These are phyloP conservation scores for Megaleporinus macrocephalus DNA, from an alignment of 2,113 vertebrate genomes.

Conservation along the genomic window DNA sequence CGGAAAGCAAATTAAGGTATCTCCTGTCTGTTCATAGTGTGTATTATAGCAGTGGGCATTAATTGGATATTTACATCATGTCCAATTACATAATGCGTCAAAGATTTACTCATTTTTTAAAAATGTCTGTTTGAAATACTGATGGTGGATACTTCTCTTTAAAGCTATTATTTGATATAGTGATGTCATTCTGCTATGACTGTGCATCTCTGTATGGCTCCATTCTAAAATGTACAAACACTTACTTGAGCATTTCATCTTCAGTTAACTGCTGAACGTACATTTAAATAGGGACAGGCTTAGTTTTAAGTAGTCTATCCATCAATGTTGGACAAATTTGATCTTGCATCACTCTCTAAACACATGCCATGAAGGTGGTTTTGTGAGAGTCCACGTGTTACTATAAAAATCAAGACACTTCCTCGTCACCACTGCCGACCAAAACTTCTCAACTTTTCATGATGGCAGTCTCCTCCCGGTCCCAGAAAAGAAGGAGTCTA, in stretches of 20 bases:
- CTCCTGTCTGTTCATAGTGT: too few relatives aligned
- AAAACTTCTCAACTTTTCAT: slow-evolving; percentile 10
- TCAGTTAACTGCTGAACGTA: not conserved
- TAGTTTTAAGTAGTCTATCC: not conserved
- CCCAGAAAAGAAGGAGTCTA: not conserved
- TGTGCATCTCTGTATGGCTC: too few relatives aligned
- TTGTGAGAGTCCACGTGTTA: slow-evolving; percentile 31
- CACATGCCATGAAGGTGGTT: not conserved
- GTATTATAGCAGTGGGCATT: not conserved
- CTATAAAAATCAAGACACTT: slow-evolving; percentile 51
- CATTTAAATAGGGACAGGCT: not conserved
- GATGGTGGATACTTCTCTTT: too few relatives aligned
- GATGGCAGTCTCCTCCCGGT: not conserved
- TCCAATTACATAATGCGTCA: too few relatives aligned
- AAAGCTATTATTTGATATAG: too few relatives aligned
- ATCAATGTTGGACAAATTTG: not conserved
- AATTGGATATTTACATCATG: not conserved
- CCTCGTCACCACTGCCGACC: slow-evolving; percentile 37
- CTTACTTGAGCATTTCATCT: too few relatives aligned
- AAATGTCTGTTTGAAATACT: too few relatives aligned
- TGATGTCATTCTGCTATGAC: too few relatives aligned
- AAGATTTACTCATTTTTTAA: too few relatives aligned
- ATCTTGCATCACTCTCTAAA: not conserved
- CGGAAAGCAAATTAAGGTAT: too few relatives aligned
- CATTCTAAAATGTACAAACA: too few relatives aligned